phyloP scores from a whole-genome alignment of 23 tunicate genomes.

The Halocynthia roretzi region DNA sequence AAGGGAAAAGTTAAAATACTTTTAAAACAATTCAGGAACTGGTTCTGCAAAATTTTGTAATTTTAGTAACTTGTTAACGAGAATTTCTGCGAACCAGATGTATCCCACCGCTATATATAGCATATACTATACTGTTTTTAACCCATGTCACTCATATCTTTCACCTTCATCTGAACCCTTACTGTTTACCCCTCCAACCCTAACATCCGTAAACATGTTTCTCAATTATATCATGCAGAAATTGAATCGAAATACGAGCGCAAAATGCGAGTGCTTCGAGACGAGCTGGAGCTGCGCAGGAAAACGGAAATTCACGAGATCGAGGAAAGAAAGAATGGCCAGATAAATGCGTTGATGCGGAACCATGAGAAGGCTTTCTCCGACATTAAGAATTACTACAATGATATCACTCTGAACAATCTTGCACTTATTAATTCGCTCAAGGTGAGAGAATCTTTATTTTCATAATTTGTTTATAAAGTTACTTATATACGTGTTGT shows the following conservation, averaged over 20 bases:
- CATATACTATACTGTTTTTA: neutral
- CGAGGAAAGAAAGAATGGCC: slow-evolving; percentile 97
- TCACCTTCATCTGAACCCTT: neutral
- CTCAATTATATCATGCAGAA: slow-evolving; percentile 20
- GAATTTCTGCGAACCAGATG: too few relatives aligned
- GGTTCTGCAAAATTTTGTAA: too few relatives aligned
- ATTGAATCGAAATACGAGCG: slow-evolving; percentile 95
- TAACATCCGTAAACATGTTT: too few relatives aligned
- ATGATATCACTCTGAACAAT: slow-evolving; percentile 97
- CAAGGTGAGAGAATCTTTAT: slow-evolving; percentile 24
- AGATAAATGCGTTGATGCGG: slow-evolving; percentile 91
- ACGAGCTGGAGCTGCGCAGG: slow-evolving; percentile 85
- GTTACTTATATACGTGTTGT: neutral
- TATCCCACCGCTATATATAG: too few relatives aligned
- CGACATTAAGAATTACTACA: slow-evolving; percentile 97
- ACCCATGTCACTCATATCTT: neutral
- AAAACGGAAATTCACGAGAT: slow-evolving; percentile 98
- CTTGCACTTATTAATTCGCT: slow-evolving; percentile 93
- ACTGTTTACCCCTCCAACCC: too few relatives aligned
- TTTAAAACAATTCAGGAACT: too few relatives aligned
- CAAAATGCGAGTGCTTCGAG: slow-evolving; percentile 90
- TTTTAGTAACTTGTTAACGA: too few relatives aligned
- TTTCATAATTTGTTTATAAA: neutral
- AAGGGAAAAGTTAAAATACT: too few relatives aligned
- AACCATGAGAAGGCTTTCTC: slow-evolving; percentile 97